A percentile compares a stretch with the other conserved stretches of the same genome.
Conservation (phyloP, 2,888 invertebrate genomes). For the Sycophila texana region DNA sequence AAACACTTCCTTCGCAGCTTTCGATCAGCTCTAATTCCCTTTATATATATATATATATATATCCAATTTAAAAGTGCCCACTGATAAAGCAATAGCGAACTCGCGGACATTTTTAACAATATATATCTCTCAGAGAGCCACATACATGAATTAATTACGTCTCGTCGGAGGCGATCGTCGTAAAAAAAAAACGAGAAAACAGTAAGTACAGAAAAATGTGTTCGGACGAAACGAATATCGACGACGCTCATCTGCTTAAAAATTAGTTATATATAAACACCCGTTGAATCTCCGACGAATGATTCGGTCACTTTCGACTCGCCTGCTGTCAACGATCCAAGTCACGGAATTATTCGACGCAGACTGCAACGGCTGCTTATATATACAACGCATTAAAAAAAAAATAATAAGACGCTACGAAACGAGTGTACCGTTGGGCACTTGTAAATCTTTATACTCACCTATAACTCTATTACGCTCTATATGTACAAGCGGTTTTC, state of each 20-base stretch:
- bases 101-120: background rate
- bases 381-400: background rate
- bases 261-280: background rate
- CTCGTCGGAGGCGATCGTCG: background rate
- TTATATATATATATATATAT: too few species aligned
- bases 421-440: too few species aligned
- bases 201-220: background rate
- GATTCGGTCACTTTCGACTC: too few species aligned
- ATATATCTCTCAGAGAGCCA: constrained; percentile 49
- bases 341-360: too few species aligned
- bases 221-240: constrained; percentile 6
- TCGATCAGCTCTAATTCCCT: background rate
- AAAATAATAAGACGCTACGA: background rate
- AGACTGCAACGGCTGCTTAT: background rate
- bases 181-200: background rate
- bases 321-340: background rate
- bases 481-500: constrained; percentile 16
- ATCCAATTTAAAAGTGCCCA: background rate
- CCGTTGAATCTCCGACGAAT: background rate
- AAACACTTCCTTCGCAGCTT: background rate
- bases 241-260: background rate
- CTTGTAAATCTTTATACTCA: background rate
- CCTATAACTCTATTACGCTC: background rate
- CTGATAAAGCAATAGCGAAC: background rate
- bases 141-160: background rate